Base-by-base conservation (phyloP, 2,797 vertebrate species). In the Anniella stebbinsi region DNA sequence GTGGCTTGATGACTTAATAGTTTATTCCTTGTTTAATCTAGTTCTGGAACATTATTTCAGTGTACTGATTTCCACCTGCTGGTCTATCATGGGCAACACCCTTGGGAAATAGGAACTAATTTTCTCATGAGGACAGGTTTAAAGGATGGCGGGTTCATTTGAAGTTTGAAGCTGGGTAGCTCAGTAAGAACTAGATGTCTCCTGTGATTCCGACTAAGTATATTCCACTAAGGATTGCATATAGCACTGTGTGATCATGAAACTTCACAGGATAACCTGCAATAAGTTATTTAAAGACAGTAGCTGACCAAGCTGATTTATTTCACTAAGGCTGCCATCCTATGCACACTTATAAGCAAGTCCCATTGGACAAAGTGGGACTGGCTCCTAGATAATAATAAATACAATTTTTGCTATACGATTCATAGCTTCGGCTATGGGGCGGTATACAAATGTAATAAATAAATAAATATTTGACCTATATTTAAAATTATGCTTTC, bases 401-500 rank as follows among this genome's bases (percentile, higher is more conserved):
- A 11, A 38, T 76, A n/a, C n/a, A n/a, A n/a, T n/a, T n/a, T n/a
- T n/a, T n/a, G n/a, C n/a, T n/a, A n/a, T n/a, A n/a, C n/a, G n/a
- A n/a, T n/a, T n/a, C n/a, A n/a, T n/a, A n/a, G n/a, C n/a, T n/a
- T n/a, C n/a, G n/a, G n/a, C n/a, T n/a, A n/a, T n/a, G n/a, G n/a
- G n/a, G n/a, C n/a, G n/a, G n/a, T n/a, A n/a, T n/a, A n/a, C n/a
- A n/a, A n/a, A n/a, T n/a, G n/a, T n/a, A n/a, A n/a, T n/a, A n/a
- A n/a, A n/a, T n/a, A n/a, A 8, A 36, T 54, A 13, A 11, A 38
- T 76, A 36, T 76, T 91, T 92, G 90, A 88, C 84, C 17, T 92
- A 51, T 60, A 90, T 88, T 92, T 93, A 89, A 92, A 93, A 89
- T 81, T 94, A 91, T 88, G 41, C 13, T 84, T 88, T 90, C 69